Conservation (phyloP, 2,113 vertebrate species). For the Aptenodytes patagonicus region DNA sequence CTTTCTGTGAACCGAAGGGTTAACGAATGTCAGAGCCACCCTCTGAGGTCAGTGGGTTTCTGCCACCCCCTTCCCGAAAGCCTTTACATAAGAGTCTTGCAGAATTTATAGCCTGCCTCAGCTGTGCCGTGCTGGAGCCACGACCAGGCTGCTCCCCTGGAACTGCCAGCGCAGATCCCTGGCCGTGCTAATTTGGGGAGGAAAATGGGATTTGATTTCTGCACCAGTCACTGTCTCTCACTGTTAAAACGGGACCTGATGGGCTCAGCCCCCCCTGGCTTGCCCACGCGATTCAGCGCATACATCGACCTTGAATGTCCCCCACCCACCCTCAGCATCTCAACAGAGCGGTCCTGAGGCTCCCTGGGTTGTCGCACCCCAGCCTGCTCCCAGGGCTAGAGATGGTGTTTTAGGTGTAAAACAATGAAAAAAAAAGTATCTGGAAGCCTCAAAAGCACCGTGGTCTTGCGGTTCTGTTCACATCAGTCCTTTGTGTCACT, state of each 20-base stretch:
- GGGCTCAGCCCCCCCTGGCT: background rate
- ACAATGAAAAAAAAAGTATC: background rate
- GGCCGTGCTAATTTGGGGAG: background rate
- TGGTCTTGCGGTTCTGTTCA: background rate
- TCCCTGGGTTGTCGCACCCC: background rate
- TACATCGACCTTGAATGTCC: background rate
- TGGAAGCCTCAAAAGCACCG: background rate
- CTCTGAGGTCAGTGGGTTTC: background rate
- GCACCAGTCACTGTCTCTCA: background rate
- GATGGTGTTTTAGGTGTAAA: background rate
- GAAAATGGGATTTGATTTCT: constrained; percentile 19
- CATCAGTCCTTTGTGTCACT: background rate
- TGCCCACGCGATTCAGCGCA: accelerated
- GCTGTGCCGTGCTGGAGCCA: background rate
- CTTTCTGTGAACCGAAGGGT: background rate
- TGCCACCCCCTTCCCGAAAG: background rate
- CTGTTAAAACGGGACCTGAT: background rate
- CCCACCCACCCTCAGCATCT: background rate
- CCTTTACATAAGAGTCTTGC: constrained; percentile 29
- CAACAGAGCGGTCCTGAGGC: background rate
- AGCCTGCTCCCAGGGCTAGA: background rate
- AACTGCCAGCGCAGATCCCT: background rate
- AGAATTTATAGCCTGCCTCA: constrained; percentile 2
- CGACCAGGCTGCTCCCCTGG: background rate
- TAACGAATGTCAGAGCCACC: background rate